A percentile compares a stretch with the other conserved stretches of the same genome.
Evolutionary conservation across 2,797 vertebrate species (phyloP).

Genomic region (Eleutherodactylus coqui): DNA sequence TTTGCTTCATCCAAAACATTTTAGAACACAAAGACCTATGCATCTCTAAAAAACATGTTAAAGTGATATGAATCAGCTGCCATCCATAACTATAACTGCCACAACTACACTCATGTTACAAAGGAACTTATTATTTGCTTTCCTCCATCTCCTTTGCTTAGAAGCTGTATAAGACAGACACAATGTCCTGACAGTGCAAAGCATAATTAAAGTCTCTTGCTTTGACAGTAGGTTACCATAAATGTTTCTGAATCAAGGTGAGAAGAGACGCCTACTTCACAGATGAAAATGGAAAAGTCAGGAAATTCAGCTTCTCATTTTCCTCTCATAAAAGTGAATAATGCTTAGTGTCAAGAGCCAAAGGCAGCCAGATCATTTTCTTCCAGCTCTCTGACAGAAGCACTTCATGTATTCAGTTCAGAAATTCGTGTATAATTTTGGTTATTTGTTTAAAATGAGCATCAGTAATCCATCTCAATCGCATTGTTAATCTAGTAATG

Average conservation of each 20-base stretch:
- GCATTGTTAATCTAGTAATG: slow-evolving; percentile 54
- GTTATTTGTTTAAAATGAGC: slow-evolving; percentile 59
- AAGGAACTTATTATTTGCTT: slow-evolving; percentile 57
- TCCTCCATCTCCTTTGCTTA: slow-evolving; percentile 40
- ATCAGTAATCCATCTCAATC: slow-evolving; percentile 44
- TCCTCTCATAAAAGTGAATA: slow-evolving; percentile 63
- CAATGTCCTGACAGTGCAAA: slow-evolving; percentile 58
- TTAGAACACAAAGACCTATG: slow-evolving; percentile 1
- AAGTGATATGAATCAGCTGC: slow-evolving; percentile 42
- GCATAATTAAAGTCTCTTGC: slow-evolving; percentile 61
- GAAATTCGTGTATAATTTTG: slow-evolving; percentile 59
- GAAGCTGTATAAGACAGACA: slow-evolving; percentile 51
- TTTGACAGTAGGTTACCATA: slow-evolving; percentile 63
- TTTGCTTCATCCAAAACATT: background rate
- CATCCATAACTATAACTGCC: slow-evolving; percentile 40
- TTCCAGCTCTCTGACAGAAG: slow-evolving; percentile 48
- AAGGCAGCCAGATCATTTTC: slow-evolving; percentile 61
- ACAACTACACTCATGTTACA: slow-evolving; percentile 32
- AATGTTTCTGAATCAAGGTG: slow-evolving; percentile 64
- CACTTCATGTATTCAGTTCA: slow-evolving; percentile 54
- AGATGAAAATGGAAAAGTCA: slow-evolving; percentile 64
- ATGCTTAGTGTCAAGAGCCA: slow-evolving; percentile 62
- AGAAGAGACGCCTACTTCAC: slow-evolving; percentile 62
- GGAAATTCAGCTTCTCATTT: slow-evolving; percentile 60
- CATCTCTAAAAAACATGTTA: slow-evolving; percentile 35